Evolutionary conservation across 2,888 invertebrate species (phyloP).

Genomic region (Plagodis dolabraria): DNA sequence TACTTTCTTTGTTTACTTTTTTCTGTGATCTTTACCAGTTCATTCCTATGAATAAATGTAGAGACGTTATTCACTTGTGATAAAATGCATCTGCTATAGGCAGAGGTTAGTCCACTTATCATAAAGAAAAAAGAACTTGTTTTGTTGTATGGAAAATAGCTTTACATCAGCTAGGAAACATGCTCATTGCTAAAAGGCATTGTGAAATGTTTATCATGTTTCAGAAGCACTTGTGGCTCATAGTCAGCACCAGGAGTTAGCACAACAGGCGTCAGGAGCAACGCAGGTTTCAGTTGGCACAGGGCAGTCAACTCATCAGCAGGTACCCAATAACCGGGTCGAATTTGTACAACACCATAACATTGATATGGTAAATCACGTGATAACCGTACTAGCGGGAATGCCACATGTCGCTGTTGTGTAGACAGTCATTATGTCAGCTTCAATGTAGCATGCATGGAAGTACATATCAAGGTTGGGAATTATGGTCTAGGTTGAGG

Average conservation of each 20-base stretch:
- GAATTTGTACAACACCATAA: constrained; percentile 84
- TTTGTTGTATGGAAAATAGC: no score
- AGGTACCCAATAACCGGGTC: constrained; percentile 83
- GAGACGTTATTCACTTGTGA: no score
- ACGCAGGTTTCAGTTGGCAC: constrained; percentile 69
- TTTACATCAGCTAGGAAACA: no score
- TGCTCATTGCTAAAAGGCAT: no score
- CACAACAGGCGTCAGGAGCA: constrained; percentile 52
- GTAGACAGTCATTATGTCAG: constrained; percentile 45
- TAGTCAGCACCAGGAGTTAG: constrained; percentile 59
- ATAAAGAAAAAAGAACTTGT: no score
- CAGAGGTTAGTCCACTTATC: no score
- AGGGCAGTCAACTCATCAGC: constrained; percentile 69
- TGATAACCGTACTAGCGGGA: constrained; percentile 75
- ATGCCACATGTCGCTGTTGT: constrained; percentile 66
- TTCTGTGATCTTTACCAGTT: no score
- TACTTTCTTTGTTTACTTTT: no score
- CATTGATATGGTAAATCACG: constrained; percentile 83
- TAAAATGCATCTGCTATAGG: no score
- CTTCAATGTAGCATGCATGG: constrained; percentile 41
- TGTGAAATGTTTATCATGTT: constrained; percentile 6
- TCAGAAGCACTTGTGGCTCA: constrained; percentile 78
- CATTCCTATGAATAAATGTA: no score
- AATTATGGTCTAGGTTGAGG: no score
- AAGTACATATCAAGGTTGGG: constrained; percentile 2